Conservation (phyloP, 2,797 vertebrate species). For the Myioborus melanocephalus region DNA sequence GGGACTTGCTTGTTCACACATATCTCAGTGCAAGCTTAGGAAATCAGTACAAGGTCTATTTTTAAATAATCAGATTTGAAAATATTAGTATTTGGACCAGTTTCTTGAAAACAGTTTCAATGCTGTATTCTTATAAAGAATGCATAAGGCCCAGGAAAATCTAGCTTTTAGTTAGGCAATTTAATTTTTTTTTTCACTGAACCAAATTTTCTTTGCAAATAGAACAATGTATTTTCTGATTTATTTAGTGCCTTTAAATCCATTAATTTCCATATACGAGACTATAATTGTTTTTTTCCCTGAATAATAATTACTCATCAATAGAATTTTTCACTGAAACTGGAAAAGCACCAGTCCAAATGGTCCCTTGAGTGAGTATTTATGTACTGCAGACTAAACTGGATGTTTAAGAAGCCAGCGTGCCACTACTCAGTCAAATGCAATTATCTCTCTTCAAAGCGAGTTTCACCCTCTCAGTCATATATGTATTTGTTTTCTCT, state of each 20-base stretch:
- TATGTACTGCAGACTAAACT: neutral
- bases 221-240: neutral
- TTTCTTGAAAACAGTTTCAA: neutral
- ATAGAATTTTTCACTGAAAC: neutral
- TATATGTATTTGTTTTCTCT: constrained; percentile 22
- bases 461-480: neutral
- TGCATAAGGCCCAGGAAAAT: neutral
- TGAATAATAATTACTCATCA: neutral
- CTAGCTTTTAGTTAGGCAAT: neutral
- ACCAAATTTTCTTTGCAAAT: neutral
- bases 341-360: neutral
- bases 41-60: neutral
- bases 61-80: neutral
- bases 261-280: neutral
- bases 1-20: neutral
- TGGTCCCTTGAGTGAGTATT: neutral
- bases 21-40: neutral
- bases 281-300: neutral
- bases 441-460: neutral
- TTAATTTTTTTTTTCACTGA: neutral
- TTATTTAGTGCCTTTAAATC: neutral
- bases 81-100: neutral
- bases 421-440: neutral
- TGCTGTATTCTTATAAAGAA: neutral
- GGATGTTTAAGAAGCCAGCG: neutral